Evolutionary conservation across 1,140 invertebrate genomes (phyloP).

Genomic region (Cydia strobilella): DNA sequence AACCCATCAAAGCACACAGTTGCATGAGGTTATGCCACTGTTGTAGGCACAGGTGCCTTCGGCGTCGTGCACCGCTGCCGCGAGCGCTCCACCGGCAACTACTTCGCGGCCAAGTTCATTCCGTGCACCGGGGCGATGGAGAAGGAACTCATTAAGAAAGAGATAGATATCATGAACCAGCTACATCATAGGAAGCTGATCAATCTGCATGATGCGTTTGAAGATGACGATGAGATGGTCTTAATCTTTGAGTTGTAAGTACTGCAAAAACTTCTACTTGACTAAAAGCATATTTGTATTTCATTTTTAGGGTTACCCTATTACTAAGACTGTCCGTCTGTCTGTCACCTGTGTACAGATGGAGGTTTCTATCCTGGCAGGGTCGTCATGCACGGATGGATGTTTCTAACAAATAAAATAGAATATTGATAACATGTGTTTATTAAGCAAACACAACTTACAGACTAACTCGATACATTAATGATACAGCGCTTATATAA

Average conservation of each 20-base stretch:
- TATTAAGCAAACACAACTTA: too few relatives aligned
- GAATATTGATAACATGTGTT: too few relatives aligned
- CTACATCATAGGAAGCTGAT: constrained; percentile 98
- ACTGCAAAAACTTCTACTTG: background rate
- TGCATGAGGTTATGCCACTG: constrained; percentile 49
- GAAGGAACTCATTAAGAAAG: constrained; percentile 97
- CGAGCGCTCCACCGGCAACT: constrained; percentile 97
- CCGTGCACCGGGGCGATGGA: constrained; percentile 97
- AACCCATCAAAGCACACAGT: constrained; percentile 34
- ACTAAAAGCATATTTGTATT: too few relatives aligned
- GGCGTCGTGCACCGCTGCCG: constrained; percentile 98
- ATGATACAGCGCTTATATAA: too few relatives aligned
- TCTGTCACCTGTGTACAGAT: too few relatives aligned
- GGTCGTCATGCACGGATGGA: too few relatives aligned
- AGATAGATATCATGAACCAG: constrained; percentile 99
- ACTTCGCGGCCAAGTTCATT: constrained; percentile 99
- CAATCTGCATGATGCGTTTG: constrained; percentile 99
- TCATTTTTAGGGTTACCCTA: too few relatives aligned
- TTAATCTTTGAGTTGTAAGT: constrained; percentile 99
- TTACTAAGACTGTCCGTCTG: too few relatives aligned
- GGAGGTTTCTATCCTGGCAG: too few relatives aligned
- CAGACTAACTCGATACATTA: too few relatives aligned
- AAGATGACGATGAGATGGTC: constrained; percentile 99
- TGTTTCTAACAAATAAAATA: too few relatives aligned
- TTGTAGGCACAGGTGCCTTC: constrained; percentile 95